phyloP scores from a whole-genome alignment of 2,888 invertebrate genomes.

The Idaea straminata region DNA sequence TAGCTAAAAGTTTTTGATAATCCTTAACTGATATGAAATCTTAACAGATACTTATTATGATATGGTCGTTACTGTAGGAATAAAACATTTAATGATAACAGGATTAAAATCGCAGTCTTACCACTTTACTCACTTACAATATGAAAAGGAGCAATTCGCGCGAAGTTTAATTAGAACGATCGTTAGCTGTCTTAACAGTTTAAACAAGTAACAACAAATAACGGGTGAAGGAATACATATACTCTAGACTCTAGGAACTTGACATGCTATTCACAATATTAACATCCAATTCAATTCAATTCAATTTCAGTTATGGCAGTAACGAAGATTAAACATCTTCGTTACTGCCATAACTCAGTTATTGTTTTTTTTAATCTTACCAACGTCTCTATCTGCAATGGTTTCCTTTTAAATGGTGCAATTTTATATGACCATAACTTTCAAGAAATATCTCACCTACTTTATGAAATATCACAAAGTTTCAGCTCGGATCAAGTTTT shows the following conservation, averaged over 20 bases:
- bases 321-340: too few species aligned
- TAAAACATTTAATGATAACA: constrained; percentile 11
- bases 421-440: not conserved
- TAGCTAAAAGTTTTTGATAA: constrained; percentile 76
- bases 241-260: constrained; percentile 11
- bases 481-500: constrained; percentile 35
- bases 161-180: constrained; percentile 40
- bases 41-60: constrained; percentile 51
- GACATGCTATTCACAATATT: constrained; percentile 3
- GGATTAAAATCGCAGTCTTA: constrained; percentile 5
- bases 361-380: too few species aligned
- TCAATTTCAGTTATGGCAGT: not conserved
- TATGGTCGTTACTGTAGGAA: constrained; percentile 32
- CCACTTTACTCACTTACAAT: constrained; percentile 28
- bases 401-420: not conserved
- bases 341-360: too few species aligned
- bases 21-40: constrained; percentile 69
- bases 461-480: constrained; percentile 9
- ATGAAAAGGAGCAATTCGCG: constrained; percentile 44
- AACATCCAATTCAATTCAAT: not conserved
- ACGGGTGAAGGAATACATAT: not conserved
- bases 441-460: not conserved
- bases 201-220: not conserved
- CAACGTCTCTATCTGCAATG: too few species aligned
- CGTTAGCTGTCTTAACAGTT: constrained; percentile 25